Evolutionary conservation across 2,888 invertebrate species (phyloP), one percentile per base, ranked within the genome.

Genomic region (Caenorhabditis becei): DNA sequence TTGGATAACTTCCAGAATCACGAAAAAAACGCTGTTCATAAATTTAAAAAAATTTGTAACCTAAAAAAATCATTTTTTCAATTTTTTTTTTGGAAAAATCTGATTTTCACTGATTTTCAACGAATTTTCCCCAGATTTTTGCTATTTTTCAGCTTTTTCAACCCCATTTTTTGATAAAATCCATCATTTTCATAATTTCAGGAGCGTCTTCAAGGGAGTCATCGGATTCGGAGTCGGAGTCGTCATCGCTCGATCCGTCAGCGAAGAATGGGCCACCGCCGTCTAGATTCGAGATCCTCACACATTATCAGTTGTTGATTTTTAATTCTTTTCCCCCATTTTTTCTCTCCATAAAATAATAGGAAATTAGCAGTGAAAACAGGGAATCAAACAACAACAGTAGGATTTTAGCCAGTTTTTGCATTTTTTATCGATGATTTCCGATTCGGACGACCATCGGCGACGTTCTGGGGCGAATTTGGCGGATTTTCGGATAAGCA

Each of bases 191-290:
- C n/a, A n/a, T n/a, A n/a, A n/a, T 75, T 82, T 63, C 80, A 87
- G 87, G 87, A 77, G 83, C 37, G 71, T 80, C 18, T 83, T 84
- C 83, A 87, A 87, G 67, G 86, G 87, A 59, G 37, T 84, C n/a
- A 75, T 85, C 58, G 87, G 85, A 16, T 87, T 87, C 62, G 81
- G 74, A 14, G 69, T 83, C 35, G 86, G 87, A 8, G 82, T 87
- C 37, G 78, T 82, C 35, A 67, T 87, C 18, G 84, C 87, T 1
- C 69, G 87, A 79, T 75, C 79, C 10, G 85, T 87, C 49, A 84
- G 84, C 70, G 85, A 87, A 35, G 87, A 87, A 37, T 86, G 86
- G 85, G 84, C 78, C 14, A 83, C 79, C 18, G 54, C 65, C 47
- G 75, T 83, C 53, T 86, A 72, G 67, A 56, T 26, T 18, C 37